These are phyloP conservation scores for Ariopsis seemanni DNA, from an alignment of 2,113 vertebrate species.

Conservation along the genomic window DNA sequence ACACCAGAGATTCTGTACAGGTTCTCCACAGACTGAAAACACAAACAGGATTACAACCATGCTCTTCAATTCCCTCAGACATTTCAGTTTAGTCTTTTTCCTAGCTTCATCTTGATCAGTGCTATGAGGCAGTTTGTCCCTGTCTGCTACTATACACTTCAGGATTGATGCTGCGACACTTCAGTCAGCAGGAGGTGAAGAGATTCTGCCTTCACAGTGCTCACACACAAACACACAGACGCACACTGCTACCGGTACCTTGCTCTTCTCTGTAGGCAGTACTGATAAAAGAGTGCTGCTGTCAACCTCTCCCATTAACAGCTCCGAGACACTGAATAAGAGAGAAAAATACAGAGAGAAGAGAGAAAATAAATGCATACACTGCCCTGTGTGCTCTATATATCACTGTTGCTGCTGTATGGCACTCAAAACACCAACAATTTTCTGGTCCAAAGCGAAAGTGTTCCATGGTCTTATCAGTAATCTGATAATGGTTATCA, in stretches of 20 bases:
- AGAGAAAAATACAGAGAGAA: background rate
- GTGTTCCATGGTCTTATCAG: background rate
- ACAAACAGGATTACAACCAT: slow-evolving; percentile 7
- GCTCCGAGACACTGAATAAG: slow-evolving; percentile 83
- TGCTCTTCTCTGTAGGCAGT: slow-evolving; percentile 84
- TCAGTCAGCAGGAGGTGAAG: slow-evolving; percentile 18
- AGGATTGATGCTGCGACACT: background rate
- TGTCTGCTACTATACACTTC: background rate
- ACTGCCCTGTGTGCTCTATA: background rate
- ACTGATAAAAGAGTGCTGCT: slow-evolving; percentile 91
- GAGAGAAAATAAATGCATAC: background rate
- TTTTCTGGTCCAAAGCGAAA: background rate
- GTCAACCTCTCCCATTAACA: slow-evolving; percentile 97
- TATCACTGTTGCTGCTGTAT: background rate
- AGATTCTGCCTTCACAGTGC: background rate
- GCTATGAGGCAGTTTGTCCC: background rate
- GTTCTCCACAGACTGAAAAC: slow-evolving; percentile 84
- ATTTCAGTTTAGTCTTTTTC: background rate
- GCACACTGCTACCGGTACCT: slow-evolving; percentile 85
- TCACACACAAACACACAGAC: background rate
- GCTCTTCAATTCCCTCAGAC: background rate
- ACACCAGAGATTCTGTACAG: slow-evolving; percentile 74
- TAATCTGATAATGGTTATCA: background rate
- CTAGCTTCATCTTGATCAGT: background rate
- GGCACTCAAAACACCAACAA: background rate